Evolutionary conservation across 2,888 invertebrate genomes (phyloP), one percentile per base, ranked within the genome.

Genomic region (Didymodactylos carnosus): DNA sequence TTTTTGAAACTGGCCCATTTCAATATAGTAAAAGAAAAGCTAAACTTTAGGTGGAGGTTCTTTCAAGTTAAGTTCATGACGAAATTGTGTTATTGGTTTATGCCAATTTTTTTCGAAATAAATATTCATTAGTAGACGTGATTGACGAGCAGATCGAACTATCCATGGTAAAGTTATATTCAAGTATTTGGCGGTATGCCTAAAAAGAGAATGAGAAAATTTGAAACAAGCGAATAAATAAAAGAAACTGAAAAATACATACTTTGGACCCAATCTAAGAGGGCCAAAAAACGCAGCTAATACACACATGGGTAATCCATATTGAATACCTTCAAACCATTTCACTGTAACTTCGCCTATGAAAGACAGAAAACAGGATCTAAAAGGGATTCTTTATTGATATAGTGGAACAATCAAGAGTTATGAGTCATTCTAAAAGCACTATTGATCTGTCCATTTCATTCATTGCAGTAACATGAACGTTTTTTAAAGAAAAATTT

Each of bases 281-380:
- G 94, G 91, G 16, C 95, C 97, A 86, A 94, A 92, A 75, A 95
- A 86, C 0, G 91, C 95, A 27, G 91, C 98, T 72, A 89, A 88
- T 76, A 92, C 86, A 81, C 95, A 95, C 95, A 99, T 95, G 0
- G 98, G 98, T 39, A 99, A 85, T 72, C 88, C 89, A 16, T 90
- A 91, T 84, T 99, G 98, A 75, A 97, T 87, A 0, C 90, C 97
- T 87, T 98, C 98, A 71, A 98, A 88, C 93, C 95, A 95, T 85
- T 98, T 98, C 8, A 98, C 91, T 16, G 91, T 88, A 10, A 95
- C 93, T 87, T 95, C 88, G 72, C 89, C 88, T 43, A 35, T 35
- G 23, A 8, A 41, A 6, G 16, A n/a, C n/a, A 94, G 85, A 91
- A 94, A 92, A 79, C 43, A n/a, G n/a, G n/a, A n/a, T n/a, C n/a